Evolutionary conservation across 2,113 vertebrate genomes (phyloP), one percentile per base, ranked within the genome.

Genomic region (Podilymbus podiceps): DNA sequence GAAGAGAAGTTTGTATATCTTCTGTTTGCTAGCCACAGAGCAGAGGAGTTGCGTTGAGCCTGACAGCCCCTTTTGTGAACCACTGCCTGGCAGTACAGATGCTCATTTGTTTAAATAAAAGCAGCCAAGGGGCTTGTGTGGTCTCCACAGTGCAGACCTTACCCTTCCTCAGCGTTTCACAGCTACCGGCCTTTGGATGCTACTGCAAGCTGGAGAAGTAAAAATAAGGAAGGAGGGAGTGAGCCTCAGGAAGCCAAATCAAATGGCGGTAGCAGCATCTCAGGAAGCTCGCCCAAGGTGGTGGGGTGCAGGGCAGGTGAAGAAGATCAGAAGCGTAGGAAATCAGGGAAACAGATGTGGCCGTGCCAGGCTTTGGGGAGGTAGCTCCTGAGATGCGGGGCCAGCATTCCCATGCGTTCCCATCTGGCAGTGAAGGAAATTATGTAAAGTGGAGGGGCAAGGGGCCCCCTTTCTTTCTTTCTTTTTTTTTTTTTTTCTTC

Each of bases 321-420:
- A 92, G 94, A 92, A 96, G 93, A 96, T 94, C 95, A 97, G 87
- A 97, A 69, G 93, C 2, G 5, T 97, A 97, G 97, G 97, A 97
- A 97, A 94, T 88, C 59, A 49, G 95, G 97, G 97, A 97, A 97
- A 97, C 97, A 97, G 97, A 97, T 97, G 97, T 93, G 75, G 91
- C 12, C 1, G 4, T 94, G 96, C 93, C 94, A 97, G 87, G 89
- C 94, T 95, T 87, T 9, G 52, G 87, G 62, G 88, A 93, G 75
- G 71, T 89, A 95, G 84, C 82, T 85, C 86, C 83, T 1, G 27
- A 96, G 85, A 88, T 95, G 86, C 10, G 3, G 77, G 69, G 86
- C 63, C 86, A 0, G 91, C 86, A 95, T 97, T 97, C 84, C 94
- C 89, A 95, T 94, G 84, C 23, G 0, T 85, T 97, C 74, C 94